These are phyloP conservation scores for Oikopleura vanhoeffeni DNA, from an alignment of 23 tunicate genomes.

Conservation along the genomic window DNA sequence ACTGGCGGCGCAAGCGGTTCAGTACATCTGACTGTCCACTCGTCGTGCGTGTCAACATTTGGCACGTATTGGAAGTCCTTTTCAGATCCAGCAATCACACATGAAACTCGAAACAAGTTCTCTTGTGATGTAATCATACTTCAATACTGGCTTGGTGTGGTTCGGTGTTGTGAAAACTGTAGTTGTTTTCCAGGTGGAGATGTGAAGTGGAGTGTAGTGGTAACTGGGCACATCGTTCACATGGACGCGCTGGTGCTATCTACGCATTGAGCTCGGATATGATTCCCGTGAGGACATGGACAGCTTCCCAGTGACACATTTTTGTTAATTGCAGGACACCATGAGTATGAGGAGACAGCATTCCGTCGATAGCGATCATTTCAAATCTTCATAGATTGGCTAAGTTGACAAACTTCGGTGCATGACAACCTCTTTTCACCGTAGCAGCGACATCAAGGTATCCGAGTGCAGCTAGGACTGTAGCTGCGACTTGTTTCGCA, in stretches of 20 bases:
- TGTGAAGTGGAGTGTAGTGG: not conserved
- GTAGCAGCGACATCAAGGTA: conserved; percentile 25
- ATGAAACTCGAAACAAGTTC: no score
- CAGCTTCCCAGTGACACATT: conserved; percentile 63
- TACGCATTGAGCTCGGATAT: not conserved
- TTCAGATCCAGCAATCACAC: no score
- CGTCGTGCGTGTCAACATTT: no score
- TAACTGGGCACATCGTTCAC: not conserved
- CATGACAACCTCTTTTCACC: conserved; percentile 25
- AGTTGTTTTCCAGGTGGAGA: no score
- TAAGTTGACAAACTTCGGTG: conserved; percentile 26
- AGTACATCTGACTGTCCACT: not conserved
- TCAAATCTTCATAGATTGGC: conserved; percentile 24
- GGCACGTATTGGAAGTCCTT: no score
- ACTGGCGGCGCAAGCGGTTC: no score
- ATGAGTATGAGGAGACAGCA: conserved; percentile 16
- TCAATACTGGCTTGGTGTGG: no score
- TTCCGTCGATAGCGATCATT: conserved; percentile 31
- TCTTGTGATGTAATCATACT: no score
- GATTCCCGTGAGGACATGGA: conserved; percentile 46
- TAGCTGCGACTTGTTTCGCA: conserved; percentile 17
- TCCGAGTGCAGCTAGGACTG: conserved; percentile 29
- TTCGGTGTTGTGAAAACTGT: no score
- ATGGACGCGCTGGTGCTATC: not conserved
- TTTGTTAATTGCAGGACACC: conserved; percentile 18